These are phyloP conservation scores for Tipula helvola DNA, from an alignment of 2,888 invertebrate genomes.

Conservation along the genomic window DNA sequence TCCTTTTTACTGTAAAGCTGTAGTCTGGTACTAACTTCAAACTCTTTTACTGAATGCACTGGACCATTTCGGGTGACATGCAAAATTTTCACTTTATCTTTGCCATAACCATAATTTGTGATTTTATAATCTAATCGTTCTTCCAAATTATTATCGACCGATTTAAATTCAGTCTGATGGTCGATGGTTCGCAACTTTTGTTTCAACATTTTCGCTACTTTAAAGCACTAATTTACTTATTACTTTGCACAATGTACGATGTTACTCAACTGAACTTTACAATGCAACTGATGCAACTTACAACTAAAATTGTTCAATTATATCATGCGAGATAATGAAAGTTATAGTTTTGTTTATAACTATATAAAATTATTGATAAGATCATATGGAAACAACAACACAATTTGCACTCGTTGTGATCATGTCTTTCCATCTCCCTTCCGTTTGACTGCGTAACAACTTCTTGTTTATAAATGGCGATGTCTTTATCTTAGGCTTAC, in stretches of 20 bases:
- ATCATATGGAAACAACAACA: neutral
- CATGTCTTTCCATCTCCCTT: neutral
- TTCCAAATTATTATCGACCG: neutral
- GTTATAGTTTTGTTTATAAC: neutral
- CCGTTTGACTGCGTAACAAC: neutral
- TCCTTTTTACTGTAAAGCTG: constrained; percentile 57
- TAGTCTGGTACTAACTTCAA: constrained; percentile 60
- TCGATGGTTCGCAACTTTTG: neutral
- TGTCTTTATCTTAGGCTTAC: neutral
- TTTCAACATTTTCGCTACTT: neutral
- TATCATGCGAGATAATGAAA: neutral
- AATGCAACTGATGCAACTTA: neutral
- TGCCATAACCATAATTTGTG: constrained; percentile 37
- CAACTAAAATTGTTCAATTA: neutral
- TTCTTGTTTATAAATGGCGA: neutral
- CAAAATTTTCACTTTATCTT: constrained; percentile 59
- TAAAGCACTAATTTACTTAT: neutral
- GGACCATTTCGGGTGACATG: constrained; percentile 55
- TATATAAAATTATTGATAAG: neutral
- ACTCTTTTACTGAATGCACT: constrained; percentile 57
- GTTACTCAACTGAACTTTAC: neutral
- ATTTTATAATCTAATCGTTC: neutral
- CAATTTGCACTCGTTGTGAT: neutral
- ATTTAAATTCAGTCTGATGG: neutral
- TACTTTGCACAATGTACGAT: neutral